Percentiles rank a stretch among this genome's conserved stretches.
phyloP scores from a whole-genome alignment of 2,888 invertebrate genomes.

The Podabrus alpinus region DNA sequence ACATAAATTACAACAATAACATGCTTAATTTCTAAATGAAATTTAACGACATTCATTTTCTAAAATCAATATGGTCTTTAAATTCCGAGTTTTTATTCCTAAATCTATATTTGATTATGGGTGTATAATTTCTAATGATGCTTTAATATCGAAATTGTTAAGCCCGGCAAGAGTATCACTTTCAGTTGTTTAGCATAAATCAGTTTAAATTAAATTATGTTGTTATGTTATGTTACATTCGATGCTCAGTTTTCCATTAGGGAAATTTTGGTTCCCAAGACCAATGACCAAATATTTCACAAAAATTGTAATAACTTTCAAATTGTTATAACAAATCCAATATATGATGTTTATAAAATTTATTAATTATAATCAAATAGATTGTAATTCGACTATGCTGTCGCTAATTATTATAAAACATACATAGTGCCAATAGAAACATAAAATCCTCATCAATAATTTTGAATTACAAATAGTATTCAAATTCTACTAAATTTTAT shows the following conservation, averaged over 20 bases:
- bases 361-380: too few relatives aligned
- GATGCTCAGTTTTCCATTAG: not conserved
- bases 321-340: too few relatives aligned
- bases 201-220: not conserved
- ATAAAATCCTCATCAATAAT: too few relatives aligned
- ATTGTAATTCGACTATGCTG: too few relatives aligned
- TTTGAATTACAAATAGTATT: too few relatives aligned
- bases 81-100: not conserved
- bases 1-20: not conserved
- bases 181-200: not conserved
- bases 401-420: too few relatives aligned
- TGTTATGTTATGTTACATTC: too few relatives aligned
- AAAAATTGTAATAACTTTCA: not conserved
- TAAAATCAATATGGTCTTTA: not conserved
- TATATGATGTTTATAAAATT: too few relatives aligned
- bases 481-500: too few relatives aligned
- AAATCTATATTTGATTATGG: not conserved
- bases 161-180: not conserved
- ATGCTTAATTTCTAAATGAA: not conserved
- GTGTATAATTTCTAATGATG: not conserved
- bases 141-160: not conserved
- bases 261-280: not conserved
- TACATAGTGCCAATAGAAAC: too few relatives aligned
- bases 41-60: not conserved
- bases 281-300: not conserved